Percentiles rank a stretch among this genome's conserved stretches.
phyloP scores from a whole-genome alignment of 2,888 invertebrate genomes.

The Tuberolachnus salignus region DNA sequence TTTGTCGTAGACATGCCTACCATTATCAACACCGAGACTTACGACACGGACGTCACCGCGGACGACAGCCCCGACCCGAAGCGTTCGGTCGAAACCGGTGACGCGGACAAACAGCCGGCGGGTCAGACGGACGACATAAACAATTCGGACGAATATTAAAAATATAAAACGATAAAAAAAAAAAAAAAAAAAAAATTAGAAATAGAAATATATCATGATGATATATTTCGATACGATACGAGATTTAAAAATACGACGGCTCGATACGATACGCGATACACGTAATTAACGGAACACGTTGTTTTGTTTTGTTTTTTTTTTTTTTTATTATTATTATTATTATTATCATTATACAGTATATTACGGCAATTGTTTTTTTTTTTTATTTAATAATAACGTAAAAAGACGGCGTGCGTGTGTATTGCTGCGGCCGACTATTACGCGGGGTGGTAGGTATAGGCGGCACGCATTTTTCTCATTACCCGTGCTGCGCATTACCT shows the following conservation, averaged over 20 bases:
- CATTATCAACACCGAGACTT: neutral
- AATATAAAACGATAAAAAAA: too few relatives aligned
- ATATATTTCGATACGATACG: too few relatives aligned
- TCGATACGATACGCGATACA: neutral
- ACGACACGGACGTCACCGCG: neutral
- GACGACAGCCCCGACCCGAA: too few relatives aligned
- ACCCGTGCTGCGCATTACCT: slow-evolving; percentile 33
- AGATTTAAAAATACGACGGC: neutral
- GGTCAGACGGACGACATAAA: neutral
- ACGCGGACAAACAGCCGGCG: too few relatives aligned
- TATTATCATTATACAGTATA: neutral
- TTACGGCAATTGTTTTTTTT: slow-evolving; percentile 18
- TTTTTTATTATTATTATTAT: slow-evolving; percentile 18
- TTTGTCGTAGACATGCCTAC: neutral
- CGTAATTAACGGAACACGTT: slow-evolving; percentile 6
- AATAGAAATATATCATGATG: too few relatives aligned
- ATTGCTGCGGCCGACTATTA: slow-evolving; percentile 3
- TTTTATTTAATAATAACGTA: slow-evolving; percentile 29
- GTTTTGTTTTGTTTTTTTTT: neutral
- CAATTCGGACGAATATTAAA: slow-evolving; percentile 10
- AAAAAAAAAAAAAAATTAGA: too few relatives aligned
- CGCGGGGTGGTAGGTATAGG: slow-evolving; percentile 1
- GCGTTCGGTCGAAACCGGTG: too few relatives aligned
- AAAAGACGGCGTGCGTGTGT: slow-evolving; percentile 50
- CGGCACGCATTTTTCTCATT: slow-evolving; percentile 56